Evolutionary conservation across 2,113 vertebrate species (phyloP).

Genomic region (Burhinus oedicnemus): DNA sequence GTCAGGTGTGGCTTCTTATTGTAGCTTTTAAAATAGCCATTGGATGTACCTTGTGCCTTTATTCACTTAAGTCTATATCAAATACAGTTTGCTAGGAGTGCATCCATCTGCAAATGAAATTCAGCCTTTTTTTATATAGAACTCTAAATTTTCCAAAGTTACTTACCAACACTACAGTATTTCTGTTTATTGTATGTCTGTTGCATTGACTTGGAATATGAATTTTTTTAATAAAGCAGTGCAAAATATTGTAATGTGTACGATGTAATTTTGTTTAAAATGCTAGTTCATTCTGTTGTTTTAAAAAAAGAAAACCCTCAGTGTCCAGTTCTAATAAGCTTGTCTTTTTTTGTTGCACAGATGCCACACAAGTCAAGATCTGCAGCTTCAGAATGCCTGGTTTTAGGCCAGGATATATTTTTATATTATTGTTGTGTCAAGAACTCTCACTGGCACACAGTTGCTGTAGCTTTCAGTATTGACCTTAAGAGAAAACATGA

Average conservation of each 20-base stretch:
- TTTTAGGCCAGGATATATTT: conserved; percentile 52
- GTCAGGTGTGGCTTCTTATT: neutral
- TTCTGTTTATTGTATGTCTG: conserved; percentile 26
- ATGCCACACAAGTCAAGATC: conserved; percentile 59
- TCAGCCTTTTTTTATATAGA: neutral
- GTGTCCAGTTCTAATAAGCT: conserved; percentile 49
- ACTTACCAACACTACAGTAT: neutral
- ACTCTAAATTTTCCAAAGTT: neutral
- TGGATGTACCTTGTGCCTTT: conserved; percentile 18
- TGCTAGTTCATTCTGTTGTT: neutral
- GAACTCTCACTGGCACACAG: conserved; percentile 15
- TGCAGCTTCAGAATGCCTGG: conserved; percentile 47
- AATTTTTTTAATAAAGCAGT: conserved; percentile 42
- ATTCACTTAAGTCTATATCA: neutral
- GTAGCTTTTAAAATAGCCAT: neutral
- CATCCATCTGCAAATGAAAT: neutral
- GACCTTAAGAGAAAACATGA: neutral
- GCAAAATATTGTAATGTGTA: conserved; percentile 12
- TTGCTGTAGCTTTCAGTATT: neutral
- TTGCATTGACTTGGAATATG: conserved; percentile 43
- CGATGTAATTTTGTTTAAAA: conserved; percentile 57
- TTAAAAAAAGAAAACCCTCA: neutral
- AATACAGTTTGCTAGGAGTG: neutral
- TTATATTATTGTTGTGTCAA: neutral
- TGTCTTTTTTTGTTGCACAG: conserved; percentile 52